Percentiles rank a stretch among this genome's conserved stretches.
phyloP scores from a whole-genome alignment of 2,113 vertebrate genomes.

The Psilopogon haemacephalus region DNA sequence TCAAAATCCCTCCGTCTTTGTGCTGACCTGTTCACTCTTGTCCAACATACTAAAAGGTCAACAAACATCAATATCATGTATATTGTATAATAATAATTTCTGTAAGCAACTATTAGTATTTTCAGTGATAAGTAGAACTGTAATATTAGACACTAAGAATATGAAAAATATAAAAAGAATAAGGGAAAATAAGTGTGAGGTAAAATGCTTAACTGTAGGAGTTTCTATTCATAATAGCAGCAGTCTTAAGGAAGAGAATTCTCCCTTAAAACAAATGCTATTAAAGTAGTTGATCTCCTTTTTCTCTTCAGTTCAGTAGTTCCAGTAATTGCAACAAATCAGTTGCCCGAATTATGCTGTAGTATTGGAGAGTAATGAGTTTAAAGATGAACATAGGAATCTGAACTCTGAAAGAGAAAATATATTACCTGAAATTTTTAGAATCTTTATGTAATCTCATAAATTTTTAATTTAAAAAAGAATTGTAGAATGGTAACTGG shows the following conservation, averaged over 20 bases:
- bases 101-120: background rate
- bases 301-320: background rate
- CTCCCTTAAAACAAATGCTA: background rate
- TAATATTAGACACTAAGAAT: background rate
- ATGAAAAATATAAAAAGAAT: background rate
- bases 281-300: background rate
- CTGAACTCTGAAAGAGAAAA: background rate
- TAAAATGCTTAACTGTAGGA: background rate
- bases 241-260: background rate
- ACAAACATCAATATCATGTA: background rate
- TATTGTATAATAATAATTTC: background rate
- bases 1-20: background rate
- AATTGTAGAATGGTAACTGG: background rate
- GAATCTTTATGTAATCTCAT: background rate
- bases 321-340: background rate
- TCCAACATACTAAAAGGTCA: background rate
- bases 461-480: background rate
- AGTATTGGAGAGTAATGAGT: background rate
- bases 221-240: background rate
- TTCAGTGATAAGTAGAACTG: background rate
- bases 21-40: background rate
- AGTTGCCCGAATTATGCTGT: background rate
- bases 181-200: background rate
- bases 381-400: background rate
- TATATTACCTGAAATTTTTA: background rate